phyloP scores from a whole-genome alignment of 2,113 vertebrate genomes.

The Deroptyus accipitrinus region DNA sequence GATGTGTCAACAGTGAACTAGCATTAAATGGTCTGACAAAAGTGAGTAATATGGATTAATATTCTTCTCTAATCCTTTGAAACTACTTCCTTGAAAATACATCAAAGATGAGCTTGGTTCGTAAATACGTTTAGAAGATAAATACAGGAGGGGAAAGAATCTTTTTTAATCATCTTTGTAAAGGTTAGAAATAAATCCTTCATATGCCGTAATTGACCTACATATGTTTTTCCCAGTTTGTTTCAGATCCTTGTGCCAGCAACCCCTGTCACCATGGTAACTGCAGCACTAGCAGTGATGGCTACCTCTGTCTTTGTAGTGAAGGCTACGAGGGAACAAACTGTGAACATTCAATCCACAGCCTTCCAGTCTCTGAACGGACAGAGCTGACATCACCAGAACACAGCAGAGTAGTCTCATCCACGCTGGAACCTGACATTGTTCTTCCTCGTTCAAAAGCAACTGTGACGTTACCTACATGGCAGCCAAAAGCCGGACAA shows the following conservation, averaged over 20 bases:
- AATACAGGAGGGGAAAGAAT: background rate
- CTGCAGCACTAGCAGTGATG: constrained; percentile 81
- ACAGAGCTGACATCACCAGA: constrained; percentile 64
- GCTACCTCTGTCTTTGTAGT: constrained; percentile 85
- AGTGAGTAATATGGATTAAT: background rate
- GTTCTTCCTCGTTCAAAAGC: constrained; percentile 70
- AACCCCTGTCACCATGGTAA: constrained; percentile 97
- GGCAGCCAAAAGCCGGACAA: constrained; percentile 90
- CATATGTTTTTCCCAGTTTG: constrained; percentile 80
- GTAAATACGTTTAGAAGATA: background rate
- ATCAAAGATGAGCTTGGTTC: background rate
- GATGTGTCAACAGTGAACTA: background rate
- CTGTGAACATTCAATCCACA: constrained; percentile 77
- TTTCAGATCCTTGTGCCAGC: constrained; percentile 90
- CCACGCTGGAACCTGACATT: constrained; percentile 77
- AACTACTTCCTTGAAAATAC: background rate
- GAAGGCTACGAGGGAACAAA: constrained; percentile 85
- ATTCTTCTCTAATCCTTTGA: constrained; percentile 11
- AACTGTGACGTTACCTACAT: constrained; percentile 78
- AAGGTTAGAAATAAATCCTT: background rate
- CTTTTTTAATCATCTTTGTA: background rate
- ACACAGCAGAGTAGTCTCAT: constrained; percentile 67
- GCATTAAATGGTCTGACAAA: background rate
- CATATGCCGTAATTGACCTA: constrained; percentile 54
- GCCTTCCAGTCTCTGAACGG: constrained; percentile 51